Evolutionary conservation across 37 sponge, comb jelly and placozoan species (phyloP), one percentile per base, ranked within the genome.

Genomic region (Petrosia ficiformis): DNA sequence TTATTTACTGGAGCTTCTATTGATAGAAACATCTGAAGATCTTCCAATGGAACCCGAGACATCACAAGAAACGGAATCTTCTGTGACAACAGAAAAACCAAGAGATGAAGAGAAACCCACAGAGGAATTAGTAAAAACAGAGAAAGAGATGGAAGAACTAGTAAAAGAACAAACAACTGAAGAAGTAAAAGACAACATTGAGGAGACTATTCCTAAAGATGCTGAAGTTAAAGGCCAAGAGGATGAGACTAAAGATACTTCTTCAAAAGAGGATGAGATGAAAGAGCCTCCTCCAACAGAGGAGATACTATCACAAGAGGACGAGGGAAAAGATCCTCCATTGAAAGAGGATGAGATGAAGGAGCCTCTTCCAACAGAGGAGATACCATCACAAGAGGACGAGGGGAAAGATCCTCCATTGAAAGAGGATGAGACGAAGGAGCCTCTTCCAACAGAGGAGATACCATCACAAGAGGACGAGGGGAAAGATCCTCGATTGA

Each of bases 71-170:
- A 16, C 54, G 10, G 14, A 61, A n/a, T 5, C 63, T n/a, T 11
- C 63, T 61, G 63, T 29, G n/a, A 29, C 14, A n/a, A n/a, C 11
- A 61, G 63, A 61, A n/a, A 61, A 11, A 61, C 63, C 63, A 61
- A 61, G 28, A 26, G 28, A 11, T 26, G 22, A 6, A 26, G 63
- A 61, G 26, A 61, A 24, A 22, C 22, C 22, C 6, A 29, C 22
- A 61, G 63, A 29, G 6, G 63, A 61, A 29, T 24, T 5, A n/a
- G 63, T 6, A 22, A 61, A 26, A 5, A 5, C 63, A n/a, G 63
- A 8, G 26, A 22, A 61, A 61, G 63, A 61, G 63, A 29, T 5
- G 14, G 63, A 61, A 61, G 28, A 61, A 22, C 28, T 5, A 61
- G 63, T 24, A 61, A 29, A 61, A 5, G 63, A 22, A 26, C 28